Base-by-base conservation (phyloP, 2,797 vertebrate genomes). In the Loris lydekkerianus region DNA sequence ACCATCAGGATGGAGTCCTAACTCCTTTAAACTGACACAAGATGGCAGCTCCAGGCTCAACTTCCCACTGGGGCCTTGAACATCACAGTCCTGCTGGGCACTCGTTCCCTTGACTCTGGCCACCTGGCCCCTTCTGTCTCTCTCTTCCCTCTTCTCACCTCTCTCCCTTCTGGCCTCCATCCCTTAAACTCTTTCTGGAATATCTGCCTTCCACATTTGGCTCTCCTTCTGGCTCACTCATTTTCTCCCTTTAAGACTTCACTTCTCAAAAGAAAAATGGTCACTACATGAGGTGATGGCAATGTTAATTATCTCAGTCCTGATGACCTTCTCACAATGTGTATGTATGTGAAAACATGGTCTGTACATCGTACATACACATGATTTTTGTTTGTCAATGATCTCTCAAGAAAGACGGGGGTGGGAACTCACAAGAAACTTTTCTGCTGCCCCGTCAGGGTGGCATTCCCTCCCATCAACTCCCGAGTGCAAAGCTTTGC, bases 401-500 rank as follows among this genome's bases (percentile, higher is more conserved):
- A 49, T n/a, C 49, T 5, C 15, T 76, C 40, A 40, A 43, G 49
- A 76, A 81, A 82, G 76, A 40, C 15, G 10, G 18, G 25, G 37
- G 27, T 69, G 37, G 8, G 9, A 10, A 76, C 78, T 88, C 8
- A 18, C n/a, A 20, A 58, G 81, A 92, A 46, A 7, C 6, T 23
- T 53, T 87, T 69, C 60, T 85, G 56, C 80, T 89, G 20, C 18
- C 21, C 20, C 5, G 6, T 14, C 43, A 84, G 31, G 13, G 14
- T 23, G 6, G 49, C 34, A 67, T 14, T 60, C 34, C 13, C 3
- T 89, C 31, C 58, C 29, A 31, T 3, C 18, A 72, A 15, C 14
- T 2, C n/a, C 13, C 2, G 0, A 8, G 21, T 1, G 0, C n/a
- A 70, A 56, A 88, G 7, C 29, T 31, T 17, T 0, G 4, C 25